phyloP scores from a whole-genome alignment of 2,888 invertebrate genomes.

The Stenolophus ochropezus region DNA sequence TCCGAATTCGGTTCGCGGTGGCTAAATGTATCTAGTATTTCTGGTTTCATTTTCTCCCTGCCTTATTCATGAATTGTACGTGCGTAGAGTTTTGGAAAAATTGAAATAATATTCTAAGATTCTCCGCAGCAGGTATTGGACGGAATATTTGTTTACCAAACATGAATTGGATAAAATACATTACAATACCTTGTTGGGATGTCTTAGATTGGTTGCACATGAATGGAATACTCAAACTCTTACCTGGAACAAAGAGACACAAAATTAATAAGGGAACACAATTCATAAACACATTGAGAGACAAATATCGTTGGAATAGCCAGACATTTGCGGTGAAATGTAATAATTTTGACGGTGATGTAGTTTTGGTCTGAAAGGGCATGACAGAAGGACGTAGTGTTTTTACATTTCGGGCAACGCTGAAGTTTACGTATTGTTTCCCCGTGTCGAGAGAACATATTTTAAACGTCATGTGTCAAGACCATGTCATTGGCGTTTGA shows the following conservation, averaged over 20 bases:
- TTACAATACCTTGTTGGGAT: not conserved
- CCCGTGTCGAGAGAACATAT: not conserved
- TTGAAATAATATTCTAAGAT: slow-evolving; percentile 51
- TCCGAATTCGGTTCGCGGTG: slow-evolving; percentile 13
- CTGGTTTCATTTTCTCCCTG: slow-evolving; percentile 48
- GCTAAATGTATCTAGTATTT: slow-evolving; percentile 51
- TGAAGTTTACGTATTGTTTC: slow-evolving; percentile 35
- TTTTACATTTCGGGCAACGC: slow-evolving; percentile 20
- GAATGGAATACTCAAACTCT: not conserved
- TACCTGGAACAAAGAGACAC: not conserved
- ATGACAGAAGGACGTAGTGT: not conserved
- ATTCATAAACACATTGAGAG: no score
- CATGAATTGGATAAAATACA: not conserved
- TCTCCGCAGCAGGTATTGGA: not conserved
- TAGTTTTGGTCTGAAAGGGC: not conserved
- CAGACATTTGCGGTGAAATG: no score
- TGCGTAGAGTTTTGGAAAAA: slow-evolving; percentile 53
- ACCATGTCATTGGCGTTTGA: slow-evolving; percentile 28
- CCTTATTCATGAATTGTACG: slow-evolving; percentile 55
- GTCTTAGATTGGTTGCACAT: not conserved
- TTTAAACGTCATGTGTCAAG: slow-evolving; percentile 38
- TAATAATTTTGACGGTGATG: not conserved
- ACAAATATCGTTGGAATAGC: no score
- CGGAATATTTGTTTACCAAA: not conserved
- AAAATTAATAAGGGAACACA: not conserved